Base-by-base conservation (phyloP, 2,888 invertebrate genomes). In the Geophilus truncorum region DNA sequence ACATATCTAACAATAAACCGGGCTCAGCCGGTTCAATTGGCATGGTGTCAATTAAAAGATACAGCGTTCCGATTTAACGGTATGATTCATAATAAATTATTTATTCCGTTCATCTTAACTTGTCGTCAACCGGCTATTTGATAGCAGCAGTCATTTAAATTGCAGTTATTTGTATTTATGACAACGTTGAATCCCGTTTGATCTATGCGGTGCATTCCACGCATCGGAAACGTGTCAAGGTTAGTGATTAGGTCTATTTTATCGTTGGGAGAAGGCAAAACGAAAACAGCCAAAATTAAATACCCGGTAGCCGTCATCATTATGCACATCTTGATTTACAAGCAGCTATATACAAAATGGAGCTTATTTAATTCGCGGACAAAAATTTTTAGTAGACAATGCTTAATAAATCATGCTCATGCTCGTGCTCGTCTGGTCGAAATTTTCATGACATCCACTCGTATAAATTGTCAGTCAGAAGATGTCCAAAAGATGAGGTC, bases 401-500 rank as follows among this genome's bases (percentile, higher is more conserved):
- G 18, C 51, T 51, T 12, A 18, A n/a, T 51, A 51, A 51, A 51
- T 51, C 51, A 51, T 51, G 51, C 51, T 51, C 18, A 21, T 51
- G 21, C n/a, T 51, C 51, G 21, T 51, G 51, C 51, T 51, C 18
- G 51, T 51, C 5, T 18, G 6, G 51, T 32, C 21, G 18, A 51
- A 51, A 18, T 51, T 51, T 51, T 51, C 51, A 3, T 51, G 51
- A 51, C 18, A 70, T 70, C 70, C 70, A 28, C 70, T 12, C 51
- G 51, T 51, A 25, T 70, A 70, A 70, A 70, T 70, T 70, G 70
- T 70, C 28, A 70, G 70, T 12, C 57, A 57, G 21, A 21, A 12
- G 45, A 45, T 45, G 45, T 45, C 21, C 28, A 28, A 70, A 70
- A 70, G 70, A 70, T 70, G 70, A 70, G 70, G 70, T 70, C 70